phyloP scores from a whole-genome alignment of 2,888 invertebrate genomes.

The Acrocyrtus sp. region DNA sequence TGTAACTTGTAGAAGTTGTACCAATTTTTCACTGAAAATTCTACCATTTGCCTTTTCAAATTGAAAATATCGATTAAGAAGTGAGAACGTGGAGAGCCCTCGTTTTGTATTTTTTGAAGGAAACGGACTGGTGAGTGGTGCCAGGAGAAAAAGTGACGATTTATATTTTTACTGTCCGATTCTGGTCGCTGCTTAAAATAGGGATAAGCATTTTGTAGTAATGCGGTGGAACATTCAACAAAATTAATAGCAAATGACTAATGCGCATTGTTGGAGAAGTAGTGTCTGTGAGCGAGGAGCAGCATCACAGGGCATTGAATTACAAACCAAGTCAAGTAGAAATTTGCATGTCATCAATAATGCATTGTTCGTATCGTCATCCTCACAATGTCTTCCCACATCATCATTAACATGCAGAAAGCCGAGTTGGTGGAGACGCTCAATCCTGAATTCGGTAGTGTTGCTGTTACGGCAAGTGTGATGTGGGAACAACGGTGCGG shows the following conservation, averaged over 20 bases:
- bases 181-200: not conserved
- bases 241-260: not conserved
- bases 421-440: not conserved
- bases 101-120: not conserved
- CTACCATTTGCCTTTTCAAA: too few relatives aligned
- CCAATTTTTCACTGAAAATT: too few relatives aligned
- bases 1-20: too few relatives aligned
- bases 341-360: constrained; percentile 57
- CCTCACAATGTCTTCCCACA: constrained; percentile 26
- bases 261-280: not conserved
- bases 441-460: not conserved
- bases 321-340: constrained; percentile 54
- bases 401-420: constrained; percentile 18
- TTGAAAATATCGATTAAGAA: too few relatives aligned
- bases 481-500: too few relatives aligned
- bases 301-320: constrained; percentile 39
- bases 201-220: too few relatives aligned
- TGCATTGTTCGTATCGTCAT: constrained; percentile 47
- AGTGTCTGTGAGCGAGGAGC: too few relatives aligned
- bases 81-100: too few relatives aligned
- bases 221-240: not conserved
- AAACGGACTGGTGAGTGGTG: not conserved
- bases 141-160: too few relatives aligned
- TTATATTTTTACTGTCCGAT: too few relatives aligned
- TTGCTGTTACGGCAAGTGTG: too few relatives aligned